Percentiles rank a stretch among this genome's conserved stretches.
phyloP scores from a whole-genome alignment of 2,113 vertebrate species.

The Terrapene triunguis region DNA sequence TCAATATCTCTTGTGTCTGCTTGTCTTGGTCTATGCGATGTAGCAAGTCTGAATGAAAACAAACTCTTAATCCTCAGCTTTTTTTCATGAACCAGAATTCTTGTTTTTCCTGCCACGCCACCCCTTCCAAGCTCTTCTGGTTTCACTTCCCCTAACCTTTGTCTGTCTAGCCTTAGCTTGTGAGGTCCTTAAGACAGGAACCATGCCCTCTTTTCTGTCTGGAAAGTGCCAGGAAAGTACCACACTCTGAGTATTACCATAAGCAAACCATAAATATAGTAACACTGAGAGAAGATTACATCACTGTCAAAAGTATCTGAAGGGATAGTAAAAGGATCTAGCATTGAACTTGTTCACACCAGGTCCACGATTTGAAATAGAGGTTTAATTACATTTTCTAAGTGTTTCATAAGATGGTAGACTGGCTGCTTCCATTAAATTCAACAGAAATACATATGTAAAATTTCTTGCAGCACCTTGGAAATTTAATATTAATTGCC shows the following conservation, averaged over 20 bases:
- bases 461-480: not conserved
- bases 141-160: not conserved
- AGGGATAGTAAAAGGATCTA: not conserved
- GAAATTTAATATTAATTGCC: accelerated
- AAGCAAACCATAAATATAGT: not conserved
- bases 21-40: not conserved
- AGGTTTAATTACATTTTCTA: not conserved
- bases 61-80: not conserved
- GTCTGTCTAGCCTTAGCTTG: accelerated
- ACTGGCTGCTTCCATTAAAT: not conserved
- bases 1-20: not conserved
- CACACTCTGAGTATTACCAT: not conserved
- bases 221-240: not conserved
- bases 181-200: not conserved
- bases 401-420: not conserved
- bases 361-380: not conserved
- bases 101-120: not conserved
- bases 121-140: not conserved
- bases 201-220: not conserved
- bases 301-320: not conserved
- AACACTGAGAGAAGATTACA: accelerated
- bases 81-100: not conserved
- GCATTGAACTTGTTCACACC: not conserved
- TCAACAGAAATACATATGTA: not conserved
- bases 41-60: not conserved